These are phyloP conservation scores for Vidua chalybeata DNA, from an alignment of 2,113 vertebrate species.

Conservation along the genomic window DNA sequence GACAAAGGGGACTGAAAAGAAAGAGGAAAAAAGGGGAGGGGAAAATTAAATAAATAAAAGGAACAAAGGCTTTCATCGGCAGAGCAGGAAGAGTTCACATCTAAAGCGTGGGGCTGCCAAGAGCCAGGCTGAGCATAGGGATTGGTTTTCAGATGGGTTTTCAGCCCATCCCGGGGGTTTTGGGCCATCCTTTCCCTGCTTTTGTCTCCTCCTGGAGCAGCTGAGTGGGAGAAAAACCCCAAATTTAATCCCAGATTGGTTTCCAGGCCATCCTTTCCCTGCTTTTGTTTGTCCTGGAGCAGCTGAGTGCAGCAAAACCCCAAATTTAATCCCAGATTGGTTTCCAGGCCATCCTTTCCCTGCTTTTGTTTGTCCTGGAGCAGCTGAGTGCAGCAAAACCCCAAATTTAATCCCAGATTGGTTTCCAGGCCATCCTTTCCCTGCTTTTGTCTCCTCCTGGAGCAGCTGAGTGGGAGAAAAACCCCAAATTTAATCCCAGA, in stretches of 20 bases:
- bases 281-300: neutral
- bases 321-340: neutral
- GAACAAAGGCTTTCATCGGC: slow-evolving; percentile 11
- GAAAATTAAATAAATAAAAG: neutral
- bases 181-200: neutral
- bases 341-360: slow-evolving; percentile 13
- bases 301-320: neutral
- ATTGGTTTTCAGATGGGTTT: slow-evolving; percentile 11
- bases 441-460: too few species aligned
- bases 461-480: too few species aligned
- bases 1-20: neutral
- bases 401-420: neutral
- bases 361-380: neutral
- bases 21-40: accelerated
- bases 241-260: neutral
- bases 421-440: neutral
- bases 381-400: neutral
- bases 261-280: neutral
- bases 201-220: too few species aligned
- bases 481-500: too few species aligned
- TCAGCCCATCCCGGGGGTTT: neutral
- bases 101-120: neutral
- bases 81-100: neutral
- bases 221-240: neutral
- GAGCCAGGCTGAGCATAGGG: neutral